Conservation (phyloP, 2,888 invertebrate genomes). For the Drosophila mimica region DNA sequence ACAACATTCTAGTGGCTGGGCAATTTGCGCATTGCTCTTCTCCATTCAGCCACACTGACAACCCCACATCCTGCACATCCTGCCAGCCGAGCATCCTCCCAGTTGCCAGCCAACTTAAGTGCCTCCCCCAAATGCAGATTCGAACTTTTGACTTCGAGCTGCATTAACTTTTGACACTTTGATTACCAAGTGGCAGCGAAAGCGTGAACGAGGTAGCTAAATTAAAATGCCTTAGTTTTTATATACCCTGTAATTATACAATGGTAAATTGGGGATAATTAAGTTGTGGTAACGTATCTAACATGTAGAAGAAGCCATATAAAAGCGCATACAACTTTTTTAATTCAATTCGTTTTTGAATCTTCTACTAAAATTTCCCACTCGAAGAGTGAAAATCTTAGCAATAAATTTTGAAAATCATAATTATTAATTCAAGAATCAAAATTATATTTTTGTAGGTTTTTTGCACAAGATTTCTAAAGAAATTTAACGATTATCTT, state of each 20-base stretch:
- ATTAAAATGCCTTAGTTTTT: constrained; percentile 1
- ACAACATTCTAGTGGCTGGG: constrained; percentile 46
- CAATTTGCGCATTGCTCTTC: constrained; percentile 55
- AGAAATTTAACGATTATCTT: neutral
- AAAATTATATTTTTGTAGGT: too few relatives aligned
- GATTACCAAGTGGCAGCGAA: constrained; percentile 36
- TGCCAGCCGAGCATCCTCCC: constrained; percentile 12
- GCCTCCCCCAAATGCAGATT: constrained; percentile 54
- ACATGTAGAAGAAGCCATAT: neutral
- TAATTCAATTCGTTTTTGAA: neutral
- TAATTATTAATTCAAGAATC: neutral
- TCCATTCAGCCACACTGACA: constrained; percentile 19
- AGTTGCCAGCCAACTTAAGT: constrained; percentile 62
- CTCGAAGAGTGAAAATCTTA: neutral
- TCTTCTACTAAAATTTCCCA: neutral
- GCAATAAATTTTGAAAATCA: neutral
- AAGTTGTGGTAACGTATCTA: neutral
- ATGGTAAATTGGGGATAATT: neutral
- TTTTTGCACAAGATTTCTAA: neutral
- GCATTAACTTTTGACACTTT: constrained; percentile 75
- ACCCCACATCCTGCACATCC: constrained; percentile 13
- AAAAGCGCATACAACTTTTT: neutral
- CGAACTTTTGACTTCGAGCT: constrained; percentile 42
- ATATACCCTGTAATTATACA: constrained; percentile 2
- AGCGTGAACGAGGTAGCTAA: neutral